phyloP scores from a whole-genome alignment of 1,140 invertebrate species.

The Ephestia elutella region DNA sequence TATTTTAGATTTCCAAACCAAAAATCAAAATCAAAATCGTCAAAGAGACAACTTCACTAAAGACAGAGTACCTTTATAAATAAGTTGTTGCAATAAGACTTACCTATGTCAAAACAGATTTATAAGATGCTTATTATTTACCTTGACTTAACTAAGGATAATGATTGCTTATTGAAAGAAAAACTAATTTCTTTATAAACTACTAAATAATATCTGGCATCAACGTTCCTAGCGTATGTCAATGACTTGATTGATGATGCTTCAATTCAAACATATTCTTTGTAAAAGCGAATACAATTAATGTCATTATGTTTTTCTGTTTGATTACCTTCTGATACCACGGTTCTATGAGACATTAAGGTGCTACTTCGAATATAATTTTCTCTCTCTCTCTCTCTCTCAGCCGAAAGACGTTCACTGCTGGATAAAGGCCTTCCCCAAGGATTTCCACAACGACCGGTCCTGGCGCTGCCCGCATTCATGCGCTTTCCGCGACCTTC shows the following conservation, averaged over 20 bases:
- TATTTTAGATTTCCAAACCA: no score
- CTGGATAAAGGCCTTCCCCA: no score
- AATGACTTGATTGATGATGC: not conserved
- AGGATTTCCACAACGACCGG: no score
- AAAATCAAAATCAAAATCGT: no score
- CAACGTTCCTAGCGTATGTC: not conserved
- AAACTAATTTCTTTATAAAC: not conserved
- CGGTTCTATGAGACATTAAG: conserved; percentile 24
- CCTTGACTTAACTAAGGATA: not conserved
- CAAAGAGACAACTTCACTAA: no score
- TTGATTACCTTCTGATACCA: not conserved
- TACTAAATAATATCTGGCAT: not conserved
- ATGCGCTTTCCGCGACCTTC: no score
- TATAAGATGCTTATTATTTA: no score
- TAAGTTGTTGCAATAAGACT: no score
- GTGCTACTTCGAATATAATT: not conserved
- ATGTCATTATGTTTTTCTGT: not conserved
- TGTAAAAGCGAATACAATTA: not conserved
- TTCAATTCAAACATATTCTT: not conserved
- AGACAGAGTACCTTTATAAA: no score
- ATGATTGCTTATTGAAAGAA: not conserved
- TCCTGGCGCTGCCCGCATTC: no score
- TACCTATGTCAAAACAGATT: not conserved
- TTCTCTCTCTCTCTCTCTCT: no score
- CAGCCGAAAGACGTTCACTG: no score